Conservation (phyloP, 2,113 vertebrate species). For the Nerophis lumbriciformis region DNA sequence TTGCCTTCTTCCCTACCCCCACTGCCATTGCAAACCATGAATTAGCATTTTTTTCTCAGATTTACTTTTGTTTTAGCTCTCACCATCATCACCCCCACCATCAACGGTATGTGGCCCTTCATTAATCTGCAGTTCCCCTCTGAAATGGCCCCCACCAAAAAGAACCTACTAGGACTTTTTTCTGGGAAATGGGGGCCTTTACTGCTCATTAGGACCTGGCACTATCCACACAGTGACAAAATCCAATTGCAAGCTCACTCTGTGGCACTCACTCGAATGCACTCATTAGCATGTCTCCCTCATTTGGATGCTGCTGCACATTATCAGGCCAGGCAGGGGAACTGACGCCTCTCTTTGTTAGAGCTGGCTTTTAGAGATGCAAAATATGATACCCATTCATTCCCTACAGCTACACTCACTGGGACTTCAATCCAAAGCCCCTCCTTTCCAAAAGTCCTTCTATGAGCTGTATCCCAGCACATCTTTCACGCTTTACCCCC, state of each 20-base stretch:
- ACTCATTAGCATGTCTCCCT: constrained; percentile 70
- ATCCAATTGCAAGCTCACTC: constrained; percentile 33
- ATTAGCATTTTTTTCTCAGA: constrained; percentile 67
- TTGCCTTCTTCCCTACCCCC: constrained; percentile 6
- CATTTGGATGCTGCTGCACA: constrained; percentile 47
- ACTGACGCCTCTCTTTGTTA: constrained; percentile 56
- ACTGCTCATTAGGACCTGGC: constrained; percentile 53
- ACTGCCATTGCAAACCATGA: constrained; percentile 39
- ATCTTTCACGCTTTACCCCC: constrained; percentile 5
- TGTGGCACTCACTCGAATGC: constrained; percentile 54
- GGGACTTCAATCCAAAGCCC: constrained; percentile 9
- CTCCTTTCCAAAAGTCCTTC: constrained; percentile 12
- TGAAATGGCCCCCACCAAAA: constrained; percentile 49
- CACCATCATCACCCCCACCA: constrained; percentile 12
- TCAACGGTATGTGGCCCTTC: constrained; percentile 63
- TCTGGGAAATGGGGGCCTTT: constrained; percentile 47
- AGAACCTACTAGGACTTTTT: constrained; percentile 38
- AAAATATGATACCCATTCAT: constrained; percentile 54
- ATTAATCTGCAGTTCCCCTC: constrained; percentile 64
- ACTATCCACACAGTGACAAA: constrained; percentile 7
- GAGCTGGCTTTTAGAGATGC: constrained; percentile 65
- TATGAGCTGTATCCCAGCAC: constrained; percentile 30
- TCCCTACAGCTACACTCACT: constrained; percentile 20
- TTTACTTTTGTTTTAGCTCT: constrained; percentile 62
- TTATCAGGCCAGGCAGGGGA: constrained; percentile 57